phyloP scores from a whole-genome alignment of 2,113 vertebrate genomes.

The Callipepla squamata region DNA sequence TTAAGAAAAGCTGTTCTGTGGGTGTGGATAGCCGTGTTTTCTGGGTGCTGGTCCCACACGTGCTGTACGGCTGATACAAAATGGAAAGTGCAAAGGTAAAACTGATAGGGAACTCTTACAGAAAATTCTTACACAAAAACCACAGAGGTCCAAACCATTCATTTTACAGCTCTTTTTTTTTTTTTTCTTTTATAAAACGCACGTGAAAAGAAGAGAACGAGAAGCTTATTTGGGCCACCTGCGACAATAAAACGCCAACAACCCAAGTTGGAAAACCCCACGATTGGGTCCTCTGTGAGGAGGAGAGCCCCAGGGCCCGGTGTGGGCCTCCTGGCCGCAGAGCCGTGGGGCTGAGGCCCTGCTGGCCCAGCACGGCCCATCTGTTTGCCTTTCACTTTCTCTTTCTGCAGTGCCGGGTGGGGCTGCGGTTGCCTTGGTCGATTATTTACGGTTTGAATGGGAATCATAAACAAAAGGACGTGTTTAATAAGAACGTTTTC shows the following conservation, averaged over 20 bases:
- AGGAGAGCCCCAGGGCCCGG: too few species aligned
- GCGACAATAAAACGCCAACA: not conserved
- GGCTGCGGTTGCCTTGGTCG: fast-evolving
- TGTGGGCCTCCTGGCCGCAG: not conserved
- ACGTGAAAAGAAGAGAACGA: not conserved
- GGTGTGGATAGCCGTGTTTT: not conserved
- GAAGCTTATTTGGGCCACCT: not conserved
- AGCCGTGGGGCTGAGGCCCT: not conserved
- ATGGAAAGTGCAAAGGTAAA: not conserved
- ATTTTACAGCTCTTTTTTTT: not conserved
- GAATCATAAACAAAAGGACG: fast-evolving
- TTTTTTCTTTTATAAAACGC: not conserved
- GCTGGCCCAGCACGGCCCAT: not conserved
- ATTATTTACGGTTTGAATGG: not conserved
- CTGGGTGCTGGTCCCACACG: not conserved
- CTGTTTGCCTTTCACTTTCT: conserved; percentile 31
- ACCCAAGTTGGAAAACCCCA: not conserved
- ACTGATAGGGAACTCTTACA: not conserved
- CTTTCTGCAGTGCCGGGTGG: not conserved
- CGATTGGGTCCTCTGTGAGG: fast-evolving
- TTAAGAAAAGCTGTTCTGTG: not conserved
- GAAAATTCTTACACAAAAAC: too few species aligned
- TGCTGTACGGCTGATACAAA: not conserved
- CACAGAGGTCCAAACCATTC: not conserved
- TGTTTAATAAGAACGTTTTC: not conserved